Base-by-base conservation (phyloP, 2,113 vertebrate genomes). In the Rhinichthys klamathensis region DNA sequence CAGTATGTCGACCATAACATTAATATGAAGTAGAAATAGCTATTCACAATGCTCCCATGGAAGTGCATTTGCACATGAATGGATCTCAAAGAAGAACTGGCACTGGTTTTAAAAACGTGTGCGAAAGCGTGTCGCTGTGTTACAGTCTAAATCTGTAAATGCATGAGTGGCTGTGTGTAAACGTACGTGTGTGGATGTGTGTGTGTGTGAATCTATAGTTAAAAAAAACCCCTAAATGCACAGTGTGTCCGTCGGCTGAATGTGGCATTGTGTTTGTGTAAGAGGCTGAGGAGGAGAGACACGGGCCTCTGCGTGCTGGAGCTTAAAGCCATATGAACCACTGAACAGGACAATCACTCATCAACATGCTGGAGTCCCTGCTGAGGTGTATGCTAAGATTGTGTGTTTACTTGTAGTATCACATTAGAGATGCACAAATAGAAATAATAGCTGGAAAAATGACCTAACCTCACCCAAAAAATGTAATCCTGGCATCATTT, bases 241-340 rank as follows among this genome's bases (percentile, higher is more conserved):
- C 56, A 23, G 56, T 54, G 72, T 84, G 60, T 77, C 76, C 70
- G 60, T 46, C 32, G 65, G 25, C 54, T 85, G 84, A 86, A 81
- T 84, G 72, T 46, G 8, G 44, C 72, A 86, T 88, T 86, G 84
- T 86, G 51, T 56, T 81, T 86, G 77, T 77, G 70, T 77, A 86
- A 60, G 56, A 35, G 21, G 8, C 38, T 84, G 76, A 77, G 75
- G 49, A 82, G 67, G n/a, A 23, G 9, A 49, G 38, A 80, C 58
- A 61, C 56, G 8, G 78, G 61, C 15, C 41, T 81, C 44, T 67
- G 44, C 15, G 2, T 56, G 54, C 54, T 7, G 58, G 58, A 63
- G 56, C 4, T 4, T 58, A 38, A 38, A 78, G 75, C 30, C 54
- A 38, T 15, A 38, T 58, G 51, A 35, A 63, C 56, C 12, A 2